These are phyloP conservation scores for Sinosuthora webbiana DNA, from an alignment of 2,113 vertebrate species.

Conservation along the genomic window DNA sequence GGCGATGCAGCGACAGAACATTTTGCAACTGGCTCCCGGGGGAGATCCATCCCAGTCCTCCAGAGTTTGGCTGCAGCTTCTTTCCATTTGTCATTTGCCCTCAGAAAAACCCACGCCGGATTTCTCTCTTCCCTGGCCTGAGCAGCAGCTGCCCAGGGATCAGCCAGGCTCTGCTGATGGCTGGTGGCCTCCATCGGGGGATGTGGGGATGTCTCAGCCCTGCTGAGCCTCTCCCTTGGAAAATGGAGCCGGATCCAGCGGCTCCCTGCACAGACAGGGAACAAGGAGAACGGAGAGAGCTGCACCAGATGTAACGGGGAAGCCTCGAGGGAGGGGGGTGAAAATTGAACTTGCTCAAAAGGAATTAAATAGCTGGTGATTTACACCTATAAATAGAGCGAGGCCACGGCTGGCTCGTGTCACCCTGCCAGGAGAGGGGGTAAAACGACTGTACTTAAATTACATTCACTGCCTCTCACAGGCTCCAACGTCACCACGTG, in stretches of 20 bases:
- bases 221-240: neutral
- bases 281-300: neutral
- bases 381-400: conserved; percentile 14
- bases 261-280: neutral
- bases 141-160: neutral
- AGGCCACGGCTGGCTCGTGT: neutral
- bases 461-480: neutral
- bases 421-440: neutral
- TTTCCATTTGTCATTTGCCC: neutral
- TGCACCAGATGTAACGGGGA: neutral
- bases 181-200: neutral
- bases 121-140: fast-evolving
- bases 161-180: neutral
- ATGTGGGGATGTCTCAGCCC: neutral
- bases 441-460: neutral
- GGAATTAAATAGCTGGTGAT: conserved; percentile 39
- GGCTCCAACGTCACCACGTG: neutral
- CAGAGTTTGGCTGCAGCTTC: neutral
- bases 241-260: fast-evolving
- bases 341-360: neutral
- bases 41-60: neutral
- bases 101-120: fast-evolving
- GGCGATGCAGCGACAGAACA: fast-evolving
- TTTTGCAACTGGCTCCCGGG: neutral
- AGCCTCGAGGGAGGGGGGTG: neutral